Evolutionary conservation across 1,140 invertebrate genomes (phyloP).

Genomic region (Leguminivora glycinivorella): DNA sequence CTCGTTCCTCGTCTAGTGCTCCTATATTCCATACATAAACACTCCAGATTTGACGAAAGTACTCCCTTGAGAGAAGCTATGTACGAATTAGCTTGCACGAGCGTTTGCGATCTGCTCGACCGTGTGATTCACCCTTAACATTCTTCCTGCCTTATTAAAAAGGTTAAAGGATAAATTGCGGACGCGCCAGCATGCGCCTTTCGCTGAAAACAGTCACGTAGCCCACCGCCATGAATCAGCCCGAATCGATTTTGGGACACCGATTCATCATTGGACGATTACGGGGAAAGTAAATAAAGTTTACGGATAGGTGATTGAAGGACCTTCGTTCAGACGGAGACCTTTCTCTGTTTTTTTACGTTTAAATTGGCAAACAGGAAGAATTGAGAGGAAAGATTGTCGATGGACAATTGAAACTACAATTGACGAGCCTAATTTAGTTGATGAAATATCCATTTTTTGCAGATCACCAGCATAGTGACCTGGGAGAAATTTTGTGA

Average conservation of each 20-base stretch:
- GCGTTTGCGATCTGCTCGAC: too few relatives aligned
- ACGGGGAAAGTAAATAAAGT: slow-evolving; percentile 3
- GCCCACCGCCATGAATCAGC: background rate
- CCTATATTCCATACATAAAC: too few relatives aligned
- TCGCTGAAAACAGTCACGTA: background rate
- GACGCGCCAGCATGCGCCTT: background rate
- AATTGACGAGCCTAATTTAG: too few relatives aligned
- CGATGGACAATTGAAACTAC: too few relatives aligned
- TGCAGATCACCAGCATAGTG: too few relatives aligned
- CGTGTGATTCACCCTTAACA: background rate
- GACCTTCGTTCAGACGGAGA: background rate
- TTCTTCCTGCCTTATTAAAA: background rate
- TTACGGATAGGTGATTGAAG: background rate
- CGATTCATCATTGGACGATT: slow-evolving; percentile 8
- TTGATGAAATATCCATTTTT: too few relatives aligned
- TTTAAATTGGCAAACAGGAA: background rate
- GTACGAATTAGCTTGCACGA: too few relatives aligned
- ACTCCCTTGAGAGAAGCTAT: too few relatives aligned
- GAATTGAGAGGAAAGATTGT: too few relatives aligned
- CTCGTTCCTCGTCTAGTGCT: too few relatives aligned
- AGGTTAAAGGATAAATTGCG: slow-evolving; percentile 10
- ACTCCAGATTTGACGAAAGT: too few relatives aligned
- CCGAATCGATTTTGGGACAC: background rate
- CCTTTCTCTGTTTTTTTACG: background rate
- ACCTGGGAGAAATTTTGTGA: too few relatives aligned